phyloP scores from a whole-genome alignment of 2,113 vertebrate species.

The Psittacara wagleri region DNA sequence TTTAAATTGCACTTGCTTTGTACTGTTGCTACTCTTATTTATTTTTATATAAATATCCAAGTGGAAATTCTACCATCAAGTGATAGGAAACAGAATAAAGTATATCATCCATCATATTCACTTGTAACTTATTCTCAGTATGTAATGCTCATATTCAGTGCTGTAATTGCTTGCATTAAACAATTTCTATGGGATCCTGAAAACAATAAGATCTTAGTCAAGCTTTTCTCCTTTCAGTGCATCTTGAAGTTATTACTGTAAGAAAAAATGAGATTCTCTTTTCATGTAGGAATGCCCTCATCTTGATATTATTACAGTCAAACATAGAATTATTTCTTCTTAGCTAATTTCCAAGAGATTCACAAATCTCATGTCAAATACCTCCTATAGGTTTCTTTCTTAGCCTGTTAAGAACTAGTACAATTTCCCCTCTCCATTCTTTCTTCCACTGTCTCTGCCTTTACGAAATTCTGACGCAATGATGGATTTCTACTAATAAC shows the following conservation, averaged over 20 bases:
- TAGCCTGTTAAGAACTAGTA: background rate
- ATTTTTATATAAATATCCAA: constrained; percentile 44
- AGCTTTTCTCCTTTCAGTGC: constrained; percentile 57
- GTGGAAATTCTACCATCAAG: constrained; percentile 15
- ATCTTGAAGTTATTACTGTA: constrained; percentile 43
- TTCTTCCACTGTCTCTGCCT: background rate
- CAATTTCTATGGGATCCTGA: constrained; percentile 34
- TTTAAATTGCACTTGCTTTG: constrained; percentile 20
- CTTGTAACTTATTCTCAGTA: constrained; percentile 51
- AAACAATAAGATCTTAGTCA: constrained; percentile 52
- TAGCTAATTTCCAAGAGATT: constrained; percentile 46
- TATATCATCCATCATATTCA: constrained; percentile 46
- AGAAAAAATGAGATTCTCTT: constrained; percentile 48
- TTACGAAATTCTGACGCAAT: background rate
- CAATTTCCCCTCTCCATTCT: background rate
- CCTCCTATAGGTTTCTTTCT: background rate
- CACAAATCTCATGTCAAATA: constrained; percentile 23
- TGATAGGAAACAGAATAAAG: constrained; percentile 29
- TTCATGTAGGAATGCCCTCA: constrained; percentile 40
- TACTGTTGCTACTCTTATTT: background rate
- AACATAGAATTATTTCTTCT: constrained; percentile 58
- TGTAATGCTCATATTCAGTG: constrained; percentile 33
- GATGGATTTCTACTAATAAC: background rate
- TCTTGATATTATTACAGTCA: constrained; percentile 51
- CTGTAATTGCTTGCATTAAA: constrained; percentile 59